phyloP scores from a whole-genome alignment of 2,113 vertebrate species.

The Grallaria varia region DNA sequence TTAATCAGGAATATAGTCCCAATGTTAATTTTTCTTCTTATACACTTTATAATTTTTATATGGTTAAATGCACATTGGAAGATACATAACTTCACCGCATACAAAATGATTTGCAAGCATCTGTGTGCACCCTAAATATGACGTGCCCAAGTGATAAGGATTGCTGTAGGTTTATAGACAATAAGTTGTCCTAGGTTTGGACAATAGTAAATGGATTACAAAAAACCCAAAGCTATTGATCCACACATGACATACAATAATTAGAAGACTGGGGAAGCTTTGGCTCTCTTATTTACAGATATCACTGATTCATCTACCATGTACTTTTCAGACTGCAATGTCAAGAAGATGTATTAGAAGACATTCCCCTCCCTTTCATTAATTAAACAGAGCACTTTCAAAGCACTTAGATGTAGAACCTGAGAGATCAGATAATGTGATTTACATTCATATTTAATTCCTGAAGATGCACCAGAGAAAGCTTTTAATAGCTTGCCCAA shows the following conservation, averaged over 20 bases:
- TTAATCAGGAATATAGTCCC: not conserved
- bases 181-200: not conserved
- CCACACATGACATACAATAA: rapidly evolving
- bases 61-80: not conserved
- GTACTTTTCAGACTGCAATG: not conserved
- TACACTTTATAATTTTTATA: not conserved
- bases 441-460: slow-evolving; percentile 46
- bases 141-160: not conserved
- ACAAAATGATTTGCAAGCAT: not conserved
- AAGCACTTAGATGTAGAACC: not conserved
- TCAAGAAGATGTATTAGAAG: not conserved
- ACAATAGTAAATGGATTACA: not conserved
- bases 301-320: not conserved
- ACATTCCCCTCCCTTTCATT: not conserved
- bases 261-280: not conserved
- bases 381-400: slow-evolving; percentile 16
- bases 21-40: not conserved
- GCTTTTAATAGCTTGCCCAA: not conserved
- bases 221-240: not conserved
- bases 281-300: not conserved
- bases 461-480: not conserved
- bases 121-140: not conserved
- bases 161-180: not conserved
- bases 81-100: not conserved
- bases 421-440: not conserved